phyloP scores from a whole-genome alignment of 2,888 invertebrate species.

The Tortricodes alternella region DNA sequence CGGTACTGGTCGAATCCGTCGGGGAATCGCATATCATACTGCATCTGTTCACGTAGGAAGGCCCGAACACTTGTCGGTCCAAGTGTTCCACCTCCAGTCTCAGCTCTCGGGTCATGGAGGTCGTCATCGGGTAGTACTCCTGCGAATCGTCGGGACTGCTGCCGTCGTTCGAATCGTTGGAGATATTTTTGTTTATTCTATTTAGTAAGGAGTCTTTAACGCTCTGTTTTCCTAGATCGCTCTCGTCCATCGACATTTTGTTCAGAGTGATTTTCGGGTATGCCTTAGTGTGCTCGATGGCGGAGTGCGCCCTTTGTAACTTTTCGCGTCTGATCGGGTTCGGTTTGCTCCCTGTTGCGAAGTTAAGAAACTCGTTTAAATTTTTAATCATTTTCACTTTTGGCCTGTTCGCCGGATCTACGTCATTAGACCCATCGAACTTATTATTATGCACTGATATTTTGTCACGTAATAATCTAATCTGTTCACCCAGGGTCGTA shows the following conservation, averaged over 20 bases:
- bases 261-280: constrained; percentile 66
- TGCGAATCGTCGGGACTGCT: constrained; percentile 91
- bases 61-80: constrained; percentile 91
- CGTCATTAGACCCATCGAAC: constrained; percentile 68
- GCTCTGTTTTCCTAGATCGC: constrained; percentile 47
- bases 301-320: constrained; percentile 63
- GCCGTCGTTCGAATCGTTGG: constrained; percentile 76
- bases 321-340: constrained; percentile 52
- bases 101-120: constrained; percentile 92
- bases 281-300: constrained; percentile 59
- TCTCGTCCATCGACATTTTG: constrained; percentile 63
- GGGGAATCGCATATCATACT: constrained; percentile 70
- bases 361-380: constrained; percentile 92
- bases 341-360: constrained; percentile 85
- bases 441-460: constrained; percentile 75
- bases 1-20: constrained; percentile 71
- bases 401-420: constrained; percentile 61
- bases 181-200: constrained; percentile 54
- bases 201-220: constrained; percentile 51
- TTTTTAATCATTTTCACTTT: constrained; percentile 87
- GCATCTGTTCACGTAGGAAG: constrained; percentile 65
- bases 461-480: constrained; percentile 66
- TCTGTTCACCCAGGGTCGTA: constrained; percentile 69
- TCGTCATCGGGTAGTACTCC: constrained; percentile 93
- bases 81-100: constrained; percentile 91